Evolutionary conservation across 2,113 vertebrate genomes (phyloP).

Genomic region (Rutilus rutilus): DNA sequence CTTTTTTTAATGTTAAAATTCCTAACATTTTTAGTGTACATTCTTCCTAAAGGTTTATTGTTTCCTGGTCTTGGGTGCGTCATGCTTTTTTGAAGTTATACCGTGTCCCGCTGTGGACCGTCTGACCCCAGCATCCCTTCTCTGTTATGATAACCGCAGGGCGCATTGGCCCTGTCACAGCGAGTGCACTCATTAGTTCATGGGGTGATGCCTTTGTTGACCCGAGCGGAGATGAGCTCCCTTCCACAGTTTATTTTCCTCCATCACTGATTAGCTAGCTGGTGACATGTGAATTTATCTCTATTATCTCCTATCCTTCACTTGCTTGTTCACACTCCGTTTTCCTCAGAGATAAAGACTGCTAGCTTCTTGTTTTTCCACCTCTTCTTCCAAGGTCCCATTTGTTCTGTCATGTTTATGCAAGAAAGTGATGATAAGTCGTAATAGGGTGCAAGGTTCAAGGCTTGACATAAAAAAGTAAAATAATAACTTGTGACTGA

Average conservation of each 20-base stretch:
- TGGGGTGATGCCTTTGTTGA: constrained; percentile 39
- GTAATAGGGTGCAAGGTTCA: background rate
- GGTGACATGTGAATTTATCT: constrained; percentile 8
- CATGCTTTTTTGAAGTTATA: background rate
- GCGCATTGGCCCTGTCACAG: background rate
- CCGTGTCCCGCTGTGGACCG: background rate
- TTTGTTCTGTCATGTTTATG: constrained; percentile 16
- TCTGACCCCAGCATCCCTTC: constrained; percentile 30
- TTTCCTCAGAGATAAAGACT: constrained; percentile 50
- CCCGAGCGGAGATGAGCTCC: background rate
- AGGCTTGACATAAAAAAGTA: background rate
- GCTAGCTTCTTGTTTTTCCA: background rate
- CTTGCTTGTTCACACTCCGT: background rate
- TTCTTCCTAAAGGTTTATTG: background rate
- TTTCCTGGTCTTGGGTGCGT: constrained; percentile 21
- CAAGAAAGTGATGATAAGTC: constrained; percentile 12
- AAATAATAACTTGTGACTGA: constrained; percentile 7
- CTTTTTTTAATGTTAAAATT: background rate
- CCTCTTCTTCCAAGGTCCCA: constrained; percentile 18
- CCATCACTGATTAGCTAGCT: constrained; percentile 7
- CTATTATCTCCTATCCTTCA: constrained; percentile 3
- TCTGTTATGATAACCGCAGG: constrained; percentile 26
- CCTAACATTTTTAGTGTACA: background rate
- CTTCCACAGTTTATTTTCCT: too few species aligned
- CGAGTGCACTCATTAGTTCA: background rate